These are phyloP conservation scores for Clarias magur DNA, from an alignment of 2,113 vertebrate species.

Conservation along the genomic window DNA sequence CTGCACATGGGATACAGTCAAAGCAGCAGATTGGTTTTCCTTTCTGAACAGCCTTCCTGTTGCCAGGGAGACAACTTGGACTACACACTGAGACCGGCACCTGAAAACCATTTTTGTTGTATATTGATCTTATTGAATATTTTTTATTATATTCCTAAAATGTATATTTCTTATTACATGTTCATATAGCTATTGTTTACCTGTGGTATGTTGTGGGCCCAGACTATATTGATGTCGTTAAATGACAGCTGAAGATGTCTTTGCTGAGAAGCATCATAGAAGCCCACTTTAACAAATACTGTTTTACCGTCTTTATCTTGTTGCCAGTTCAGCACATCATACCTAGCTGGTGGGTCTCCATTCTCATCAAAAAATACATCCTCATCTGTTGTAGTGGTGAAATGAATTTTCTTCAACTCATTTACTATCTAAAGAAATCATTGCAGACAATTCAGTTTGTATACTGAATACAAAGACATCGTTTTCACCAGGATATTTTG, in stretches of 20 bases:
- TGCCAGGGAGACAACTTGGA: not conserved
- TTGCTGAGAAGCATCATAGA: constrained; percentile 1
- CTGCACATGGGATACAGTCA: constrained; percentile 57
- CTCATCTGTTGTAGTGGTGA: constrained; percentile 47
- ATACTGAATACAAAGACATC: not conserved
- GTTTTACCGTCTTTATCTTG: not conserved
- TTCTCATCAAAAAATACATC: constrained; percentile 6
- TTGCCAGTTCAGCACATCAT: constrained; percentile 60
- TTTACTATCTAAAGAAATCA: constrained; percentile 38
- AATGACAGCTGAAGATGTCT: not conserved
- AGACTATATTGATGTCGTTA: not conserved
- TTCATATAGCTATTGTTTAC: not conserved
- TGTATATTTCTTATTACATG: not conserved
- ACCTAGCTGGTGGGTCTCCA: constrained; percentile 45
- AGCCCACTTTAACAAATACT: not conserved
- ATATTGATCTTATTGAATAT: no score
- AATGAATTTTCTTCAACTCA: constrained; percentile 47
- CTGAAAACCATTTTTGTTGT: constrained; percentile 17
- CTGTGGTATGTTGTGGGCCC: not conserved
- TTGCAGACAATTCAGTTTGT: not conserved
- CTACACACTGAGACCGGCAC: constrained; percentile 56
- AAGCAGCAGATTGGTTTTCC: constrained; percentile 54
- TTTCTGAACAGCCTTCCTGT: constrained; percentile 54
- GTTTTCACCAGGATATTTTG: constrained; percentile 35
- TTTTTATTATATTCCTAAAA: not conserved